Conservation (phyloP, 2,797 vertebrate species). For the Numenius phaeopus region DNA sequence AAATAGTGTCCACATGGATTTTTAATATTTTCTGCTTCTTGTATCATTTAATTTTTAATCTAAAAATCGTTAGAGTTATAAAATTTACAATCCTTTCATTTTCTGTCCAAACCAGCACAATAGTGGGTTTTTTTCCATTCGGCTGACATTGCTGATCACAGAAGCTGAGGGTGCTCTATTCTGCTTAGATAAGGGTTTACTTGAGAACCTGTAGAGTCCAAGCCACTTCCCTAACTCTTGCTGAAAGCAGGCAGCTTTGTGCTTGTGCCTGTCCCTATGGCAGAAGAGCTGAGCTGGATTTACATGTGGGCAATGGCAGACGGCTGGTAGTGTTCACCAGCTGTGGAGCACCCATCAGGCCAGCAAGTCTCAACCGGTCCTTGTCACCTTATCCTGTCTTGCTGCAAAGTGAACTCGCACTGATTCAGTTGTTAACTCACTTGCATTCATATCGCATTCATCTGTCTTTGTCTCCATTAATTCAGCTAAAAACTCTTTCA, state of each 20-base stretch:
- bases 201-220: not conserved
- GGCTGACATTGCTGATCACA: not conserved
- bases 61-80: not conserved
- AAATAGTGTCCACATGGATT: not conserved
- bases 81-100: not conserved
- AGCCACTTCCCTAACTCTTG: not conserved
- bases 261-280: not conserved
- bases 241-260: fast-evolving
- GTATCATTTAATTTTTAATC: slow-evolving; percentile 17
- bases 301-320: not conserved
- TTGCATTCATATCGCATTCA: not conserved
- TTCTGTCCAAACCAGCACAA: not conserved
- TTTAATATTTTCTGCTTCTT: slow-evolving; percentile 17
- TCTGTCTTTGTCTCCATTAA: not conserved
- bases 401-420: not conserved
- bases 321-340: fast-evolving
- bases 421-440: not conserved
- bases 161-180: not conserved
- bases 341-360: not conserved
- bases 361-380: not conserved
- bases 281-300: not conserved
- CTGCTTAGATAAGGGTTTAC: not conserved
- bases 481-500: not conserved
- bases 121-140: not conserved
- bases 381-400: not conserved